A percentile compares a stretch with the other conserved stretches of the same genome.
Evolutionary conservation across 2,888 invertebrate genomes (phyloP).

Genomic region (Mythimna vitellina): DNA sequence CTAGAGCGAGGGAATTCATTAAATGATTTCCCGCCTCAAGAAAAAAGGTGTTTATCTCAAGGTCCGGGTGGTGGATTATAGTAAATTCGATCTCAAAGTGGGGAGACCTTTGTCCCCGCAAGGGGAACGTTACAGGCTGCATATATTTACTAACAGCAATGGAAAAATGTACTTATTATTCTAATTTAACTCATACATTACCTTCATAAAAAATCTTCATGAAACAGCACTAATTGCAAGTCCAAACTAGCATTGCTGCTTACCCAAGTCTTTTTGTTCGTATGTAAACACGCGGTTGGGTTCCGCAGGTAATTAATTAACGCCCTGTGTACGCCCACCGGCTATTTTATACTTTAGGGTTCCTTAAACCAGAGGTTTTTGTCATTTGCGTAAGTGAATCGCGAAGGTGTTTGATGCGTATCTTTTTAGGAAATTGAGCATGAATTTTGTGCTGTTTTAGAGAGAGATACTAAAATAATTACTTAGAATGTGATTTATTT

Average conservation of each 20-base stretch:
- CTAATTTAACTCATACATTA: not conserved
- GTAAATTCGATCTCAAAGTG: too few species aligned
- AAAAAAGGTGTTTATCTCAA: too few species aligned
- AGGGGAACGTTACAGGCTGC: too few species aligned
- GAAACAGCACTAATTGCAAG: constrained; percentile 41
- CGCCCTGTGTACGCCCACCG: constrained; percentile 64
- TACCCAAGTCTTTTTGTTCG: constrained; percentile 58
- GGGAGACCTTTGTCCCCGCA: too few species aligned
- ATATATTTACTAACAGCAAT: not conserved
- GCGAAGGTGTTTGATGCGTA: constrained; percentile 24
- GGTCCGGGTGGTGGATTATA: too few species aligned
- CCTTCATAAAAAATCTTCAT: constrained; percentile 13
- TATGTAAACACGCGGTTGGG: constrained; percentile 64
- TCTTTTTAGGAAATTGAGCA: constrained; percentile 37
- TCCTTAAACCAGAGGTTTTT: constrained; percentile 54
- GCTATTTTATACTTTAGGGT: constrained; percentile 64
- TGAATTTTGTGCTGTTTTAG: constrained; percentile 14
- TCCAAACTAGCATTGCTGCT: constrained; percentile 45
- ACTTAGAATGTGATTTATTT: too few species aligned
- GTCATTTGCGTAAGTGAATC: constrained; percentile 49
- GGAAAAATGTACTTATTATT: not conserved
- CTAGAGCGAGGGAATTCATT: too few species aligned
- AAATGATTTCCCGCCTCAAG: too few species aligned
- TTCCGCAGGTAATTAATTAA: constrained; percentile 69
- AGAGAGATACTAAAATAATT: not conserved